These are phyloP conservation scores for Dasyornis broadbenti DNA, from an alignment of 2,113 vertebrate genomes.

Conservation along the genomic window DNA sequence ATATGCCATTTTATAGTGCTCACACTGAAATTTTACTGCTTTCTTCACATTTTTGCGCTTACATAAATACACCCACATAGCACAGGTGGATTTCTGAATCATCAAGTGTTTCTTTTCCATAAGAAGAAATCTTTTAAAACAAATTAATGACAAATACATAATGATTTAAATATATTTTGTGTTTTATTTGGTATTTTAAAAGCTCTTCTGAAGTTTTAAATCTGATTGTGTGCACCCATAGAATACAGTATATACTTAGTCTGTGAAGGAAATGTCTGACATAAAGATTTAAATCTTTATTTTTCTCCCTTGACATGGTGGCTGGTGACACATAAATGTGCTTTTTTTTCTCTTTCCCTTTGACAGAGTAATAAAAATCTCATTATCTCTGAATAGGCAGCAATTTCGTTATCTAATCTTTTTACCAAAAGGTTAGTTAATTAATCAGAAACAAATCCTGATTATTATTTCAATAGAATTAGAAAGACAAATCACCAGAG, in stretches of 20 bases:
- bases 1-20: conserved; percentile 23
- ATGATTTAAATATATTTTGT: conserved; percentile 35
- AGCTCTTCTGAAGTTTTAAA: conserved; percentile 30
- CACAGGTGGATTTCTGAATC: not conserved
- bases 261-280: conserved; percentile 34
- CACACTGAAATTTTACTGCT: conserved; percentile 38
- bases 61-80: conserved; percentile 29
- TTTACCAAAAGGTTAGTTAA: conserved; percentile 82
- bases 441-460: conserved; percentile 83
- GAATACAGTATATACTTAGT: not conserved
- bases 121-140: conserved; percentile 41
- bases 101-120: conserved; percentile 5
- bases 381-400: conserved; percentile 82
- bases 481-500: conserved; percentile 79
- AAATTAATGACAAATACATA: conserved; percentile 35
- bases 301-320: conserved; percentile 45
- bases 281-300: conserved; percentile 57
- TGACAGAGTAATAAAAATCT: conserved; percentile 83
- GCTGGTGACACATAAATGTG: conserved; percentile 71
- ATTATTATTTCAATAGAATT: conserved; percentile 83
- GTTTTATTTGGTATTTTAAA: conserved; percentile 54
- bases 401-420: conserved; percentile 83
- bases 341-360: conserved; percentile 48
- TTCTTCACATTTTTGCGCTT: conserved; percentile 56
- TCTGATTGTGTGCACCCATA: not conserved